Percentiles rank a stretch among this genome's conserved stretches.
Evolutionary conservation across 2,797 vertebrate species (phyloP).

Genomic region (Cirrhinus molitorella): DNA sequence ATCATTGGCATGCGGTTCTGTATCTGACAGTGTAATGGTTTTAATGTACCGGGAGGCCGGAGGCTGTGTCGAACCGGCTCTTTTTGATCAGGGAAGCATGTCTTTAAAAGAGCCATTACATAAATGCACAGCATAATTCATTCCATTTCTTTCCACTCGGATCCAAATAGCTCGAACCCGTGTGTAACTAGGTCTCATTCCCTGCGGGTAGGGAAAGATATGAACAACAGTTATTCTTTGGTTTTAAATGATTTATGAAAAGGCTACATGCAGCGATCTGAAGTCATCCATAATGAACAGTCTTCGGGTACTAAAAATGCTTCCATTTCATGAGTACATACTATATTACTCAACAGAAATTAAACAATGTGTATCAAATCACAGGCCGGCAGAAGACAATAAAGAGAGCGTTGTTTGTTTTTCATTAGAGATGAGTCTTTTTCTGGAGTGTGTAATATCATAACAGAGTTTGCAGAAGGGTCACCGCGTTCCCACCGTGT

Average conservation of each 20-base stretch:
- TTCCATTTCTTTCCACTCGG: slow-evolving; percentile 41
- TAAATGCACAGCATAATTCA: slow-evolving; percentile 39
- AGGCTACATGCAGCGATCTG: slow-evolving; percentile 50
- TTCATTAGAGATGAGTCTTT: slow-evolving; percentile 47
- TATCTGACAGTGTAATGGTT: slow-evolving; percentile 51
- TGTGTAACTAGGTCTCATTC: slow-evolving; percentile 49
- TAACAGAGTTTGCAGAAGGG: slow-evolving; percentile 38
- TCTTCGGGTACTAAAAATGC: slow-evolving; percentile 55
- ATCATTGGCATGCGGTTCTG: slow-evolving; percentile 51
- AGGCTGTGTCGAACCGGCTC: slow-evolving; percentile 21
- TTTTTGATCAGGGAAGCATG: slow-evolving; percentile 50
- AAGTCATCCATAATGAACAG: slow-evolving; percentile 72
- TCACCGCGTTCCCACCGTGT: slow-evolving; percentile 41
- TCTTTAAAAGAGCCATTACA: slow-evolving; percentile 52
- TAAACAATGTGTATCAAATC: slow-evolving; percentile 58
- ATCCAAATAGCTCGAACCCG: slow-evolving; percentile 42
- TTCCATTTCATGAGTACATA: slow-evolving; percentile 53
- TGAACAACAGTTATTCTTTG: slow-evolving; percentile 56
- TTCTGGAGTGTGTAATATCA: slow-evolving; percentile 42
- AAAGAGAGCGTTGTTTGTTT: slow-evolving; percentile 52
- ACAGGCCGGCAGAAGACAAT: slow-evolving; percentile 45
- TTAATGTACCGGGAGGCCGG: slow-evolving; percentile 49
- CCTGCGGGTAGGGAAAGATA: slow-evolving; percentile 50
- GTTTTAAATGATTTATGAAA: slow-evolving; percentile 73
- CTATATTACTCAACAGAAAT: slow-evolving; percentile 50